A percentile compares a stretch with the other conserved stretches of the same genome.
These are phyloP conservation scores for Circaetus cinerascens DNA, from an alignment of 2,113 vertebrate genomes.

Conservation along the genomic window DNA sequence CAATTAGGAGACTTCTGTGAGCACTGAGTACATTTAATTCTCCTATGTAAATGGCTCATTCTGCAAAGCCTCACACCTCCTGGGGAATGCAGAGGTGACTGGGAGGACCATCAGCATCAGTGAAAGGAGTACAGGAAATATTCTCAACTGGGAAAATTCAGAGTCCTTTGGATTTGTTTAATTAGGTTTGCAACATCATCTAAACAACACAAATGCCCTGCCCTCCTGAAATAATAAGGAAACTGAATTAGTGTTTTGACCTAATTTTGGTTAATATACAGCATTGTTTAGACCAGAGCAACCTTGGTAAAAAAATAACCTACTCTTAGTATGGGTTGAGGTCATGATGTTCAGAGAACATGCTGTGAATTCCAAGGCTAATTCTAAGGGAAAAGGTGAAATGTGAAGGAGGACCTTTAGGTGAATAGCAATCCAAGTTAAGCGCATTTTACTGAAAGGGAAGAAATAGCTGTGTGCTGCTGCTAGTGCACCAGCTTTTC, in stretches of 20 bases:
- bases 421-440: neutral
- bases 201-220: neutral
- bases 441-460: neutral
- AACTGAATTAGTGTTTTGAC: neutral
- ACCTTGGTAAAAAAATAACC: neutral
- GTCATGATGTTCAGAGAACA: neutral
- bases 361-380: neutral
- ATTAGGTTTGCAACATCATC: neutral
- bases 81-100: neutral
- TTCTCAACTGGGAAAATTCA: neutral
- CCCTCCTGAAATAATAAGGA: neutral
- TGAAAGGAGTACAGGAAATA: neutral
- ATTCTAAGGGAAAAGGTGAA: neutral
- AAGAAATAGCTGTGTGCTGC: neutral
- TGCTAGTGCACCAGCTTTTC: neutral
- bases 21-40: neutral
- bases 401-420: neutral
- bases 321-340: neutral
- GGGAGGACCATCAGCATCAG: neutral
- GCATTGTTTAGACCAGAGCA: neutral
- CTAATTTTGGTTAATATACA: neutral
- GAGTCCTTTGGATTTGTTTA: neutral
- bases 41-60: neutral
- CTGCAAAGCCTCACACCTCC: neutral
- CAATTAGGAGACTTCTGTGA: neutral